Conservation (phyloP, 2,797 vertebrate genomes). For the Parotocinclus haroldoi region DNA sequence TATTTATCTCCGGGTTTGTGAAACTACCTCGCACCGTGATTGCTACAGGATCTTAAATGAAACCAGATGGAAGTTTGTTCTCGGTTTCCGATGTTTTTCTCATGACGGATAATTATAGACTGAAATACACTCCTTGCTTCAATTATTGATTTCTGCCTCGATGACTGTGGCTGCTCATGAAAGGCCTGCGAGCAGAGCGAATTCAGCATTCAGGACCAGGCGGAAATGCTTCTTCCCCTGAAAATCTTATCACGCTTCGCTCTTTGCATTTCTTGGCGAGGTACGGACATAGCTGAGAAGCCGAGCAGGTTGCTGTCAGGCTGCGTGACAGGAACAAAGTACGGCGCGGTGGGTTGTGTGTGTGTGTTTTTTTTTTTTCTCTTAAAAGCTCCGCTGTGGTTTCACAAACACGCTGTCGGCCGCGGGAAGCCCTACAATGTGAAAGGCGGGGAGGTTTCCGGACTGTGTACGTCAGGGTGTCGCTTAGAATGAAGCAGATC, state of each 20-base stretch:
- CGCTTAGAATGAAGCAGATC: too few relatives aligned
- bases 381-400: too few relatives aligned
- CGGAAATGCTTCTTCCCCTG: too few relatives aligned
- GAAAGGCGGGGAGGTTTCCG: too few relatives aligned
- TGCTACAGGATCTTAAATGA: conserved; percentile 30
- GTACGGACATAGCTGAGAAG: too few relatives aligned
- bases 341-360: too few relatives aligned
- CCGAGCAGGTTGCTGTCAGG: too few relatives aligned
- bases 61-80: conserved; percentile 28
- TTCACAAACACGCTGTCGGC: too few relatives aligned
- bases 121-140: conserved; percentile 20
- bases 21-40: conserved; percentile 19
- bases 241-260: not conserved
- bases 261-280: conserved; percentile 10
- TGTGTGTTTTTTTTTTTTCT: too few relatives aligned
- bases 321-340: too few relatives aligned
- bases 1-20: conserved; percentile 9
- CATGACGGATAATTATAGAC: conserved; percentile 31
- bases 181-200: not conserved
- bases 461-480: too few relatives aligned
- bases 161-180: conserved; percentile 5
- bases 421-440: too few relatives aligned
- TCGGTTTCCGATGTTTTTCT: conserved; percentile 12
- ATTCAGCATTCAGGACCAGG: not conserved
- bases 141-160: conserved; percentile 22